Percentiles rank a stretch among this genome's conserved stretches.
These are phyloP conservation scores for Xyrauchen texanus DNA, from an alignment of 2,113 vertebrate genomes.

Conservation along the genomic window DNA sequence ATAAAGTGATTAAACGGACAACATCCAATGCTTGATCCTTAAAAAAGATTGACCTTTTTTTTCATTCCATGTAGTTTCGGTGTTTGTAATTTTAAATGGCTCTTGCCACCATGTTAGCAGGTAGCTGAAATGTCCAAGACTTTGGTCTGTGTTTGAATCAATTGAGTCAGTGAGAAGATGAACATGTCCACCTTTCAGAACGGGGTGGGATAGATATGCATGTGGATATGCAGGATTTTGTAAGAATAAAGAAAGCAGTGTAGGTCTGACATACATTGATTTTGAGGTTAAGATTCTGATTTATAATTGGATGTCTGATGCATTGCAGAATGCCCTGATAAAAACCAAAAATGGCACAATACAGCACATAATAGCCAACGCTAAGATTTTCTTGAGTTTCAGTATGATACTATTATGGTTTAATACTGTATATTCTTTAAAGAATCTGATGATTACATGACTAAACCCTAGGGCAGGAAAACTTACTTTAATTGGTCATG, in stretches of 20 bases:
- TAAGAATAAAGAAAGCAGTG: background rate
- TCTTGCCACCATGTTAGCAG: background rate
- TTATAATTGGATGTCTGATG: background rate
- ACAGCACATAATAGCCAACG: no score
- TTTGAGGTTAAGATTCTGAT: slow-evolving; percentile 11
- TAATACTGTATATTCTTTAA: background rate
- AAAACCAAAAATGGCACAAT: background rate
- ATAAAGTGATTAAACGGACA: background rate
- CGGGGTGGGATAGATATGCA: background rate
- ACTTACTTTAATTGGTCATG: background rate
- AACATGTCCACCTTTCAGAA: background rate
- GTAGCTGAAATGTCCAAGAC: background rate
- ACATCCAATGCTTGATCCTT: background rate
- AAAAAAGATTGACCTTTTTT: background rate
- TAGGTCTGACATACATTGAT: background rate
- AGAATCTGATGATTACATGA: background rate
- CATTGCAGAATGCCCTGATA: background rate
- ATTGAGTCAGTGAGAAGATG: background rate
- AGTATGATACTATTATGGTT: background rate
- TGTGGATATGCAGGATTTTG: background rate
- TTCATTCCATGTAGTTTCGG: background rate
- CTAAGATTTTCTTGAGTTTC: no score
- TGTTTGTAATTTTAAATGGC: background rate
- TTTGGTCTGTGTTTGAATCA: background rate
- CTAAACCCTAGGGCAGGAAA: background rate